Evolutionary conservation across 2,797 vertebrate genomes (phyloP).

Genomic region (Aphelocoma californica): DNA sequence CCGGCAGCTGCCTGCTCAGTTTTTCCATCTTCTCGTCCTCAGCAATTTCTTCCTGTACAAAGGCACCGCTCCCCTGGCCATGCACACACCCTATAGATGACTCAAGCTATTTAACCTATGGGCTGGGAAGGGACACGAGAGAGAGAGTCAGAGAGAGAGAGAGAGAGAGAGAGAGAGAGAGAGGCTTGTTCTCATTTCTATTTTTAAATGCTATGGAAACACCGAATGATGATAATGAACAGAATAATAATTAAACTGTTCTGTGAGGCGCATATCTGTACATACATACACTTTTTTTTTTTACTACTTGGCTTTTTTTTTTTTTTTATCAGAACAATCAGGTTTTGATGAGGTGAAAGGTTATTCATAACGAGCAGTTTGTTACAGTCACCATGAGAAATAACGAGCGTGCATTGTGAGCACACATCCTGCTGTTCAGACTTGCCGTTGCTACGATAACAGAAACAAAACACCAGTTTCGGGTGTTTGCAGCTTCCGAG

Average conservation of each 20-base stretch:
- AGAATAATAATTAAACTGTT: background rate
- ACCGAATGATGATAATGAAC: background rate
- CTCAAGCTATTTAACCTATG: constrained; percentile 41
- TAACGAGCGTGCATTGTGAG: background rate
- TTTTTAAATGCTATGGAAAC: background rate
- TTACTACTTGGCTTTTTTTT: background rate
- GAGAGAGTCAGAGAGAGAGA: background rate
- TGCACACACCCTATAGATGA: constrained; percentile 27
- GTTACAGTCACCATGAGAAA: background rate
- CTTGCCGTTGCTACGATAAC: constrained; percentile 60
- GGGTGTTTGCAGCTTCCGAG: constrained; percentile 44
- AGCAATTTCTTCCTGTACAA: background rate
- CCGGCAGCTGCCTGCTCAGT: background rate
- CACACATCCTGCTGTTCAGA: constrained; percentile 23
- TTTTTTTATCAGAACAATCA: background rate
- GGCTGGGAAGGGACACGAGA: background rate
- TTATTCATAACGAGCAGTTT: background rate
- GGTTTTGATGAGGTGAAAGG: constrained; percentile 10
- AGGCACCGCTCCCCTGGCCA: background rate
- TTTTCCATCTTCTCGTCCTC: background rate
- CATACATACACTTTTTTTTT: background rate
- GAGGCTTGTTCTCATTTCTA: background rate
- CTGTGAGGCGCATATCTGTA: background rate
- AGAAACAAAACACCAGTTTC: constrained; percentile 57
- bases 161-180: background rate